Percentiles rank a stretch among this genome's conserved stretches.
These are phyloP conservation scores for Eilema griseolum DNA, from an alignment of 2,888 invertebrate species.

Conservation along the genomic window DNA sequence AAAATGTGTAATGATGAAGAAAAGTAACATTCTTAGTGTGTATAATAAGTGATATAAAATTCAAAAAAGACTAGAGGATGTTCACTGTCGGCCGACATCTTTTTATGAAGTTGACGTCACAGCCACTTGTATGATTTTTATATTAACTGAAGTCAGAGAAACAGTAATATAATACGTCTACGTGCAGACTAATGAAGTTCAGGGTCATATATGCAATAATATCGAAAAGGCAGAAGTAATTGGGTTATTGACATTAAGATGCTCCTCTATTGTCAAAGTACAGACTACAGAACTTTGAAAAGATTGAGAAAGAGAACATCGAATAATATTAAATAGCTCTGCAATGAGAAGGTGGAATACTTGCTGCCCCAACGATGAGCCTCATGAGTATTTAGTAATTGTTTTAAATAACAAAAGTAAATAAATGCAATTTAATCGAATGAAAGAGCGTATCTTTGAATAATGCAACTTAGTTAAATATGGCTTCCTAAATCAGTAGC, in stretches of 20 bases:
- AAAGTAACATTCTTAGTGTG: conserved; percentile 17
- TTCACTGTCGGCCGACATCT: background rate
- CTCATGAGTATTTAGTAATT: background rate
- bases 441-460: background rate
- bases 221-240: too few relatives aligned
- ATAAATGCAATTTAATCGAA: background rate
- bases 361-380: background rate
- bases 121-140: background rate
- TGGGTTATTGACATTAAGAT: background rate
- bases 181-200: too few relatives aligned
- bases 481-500: background rate
- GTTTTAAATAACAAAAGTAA: background rate
- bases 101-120: background rate
- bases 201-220: background rate
- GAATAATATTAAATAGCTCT: too few relatives aligned
- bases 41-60: background rate
- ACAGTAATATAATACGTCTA: background rate
- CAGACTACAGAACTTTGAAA: too few relatives aligned
- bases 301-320: too few relatives aligned
- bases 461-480: background rate
- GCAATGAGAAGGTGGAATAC: too few relatives aligned
- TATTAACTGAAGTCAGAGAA: background rate
- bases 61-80: too few relatives aligned
- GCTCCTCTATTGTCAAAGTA: too few relatives aligned
- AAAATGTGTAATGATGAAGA: conserved; percentile 30